A percentile compares a stretch with the other conserved stretches of the same genome.
phyloP scores from a whole-genome alignment of 1,140 invertebrate genomes.

The Ceratosolen fusciceps region DNA sequence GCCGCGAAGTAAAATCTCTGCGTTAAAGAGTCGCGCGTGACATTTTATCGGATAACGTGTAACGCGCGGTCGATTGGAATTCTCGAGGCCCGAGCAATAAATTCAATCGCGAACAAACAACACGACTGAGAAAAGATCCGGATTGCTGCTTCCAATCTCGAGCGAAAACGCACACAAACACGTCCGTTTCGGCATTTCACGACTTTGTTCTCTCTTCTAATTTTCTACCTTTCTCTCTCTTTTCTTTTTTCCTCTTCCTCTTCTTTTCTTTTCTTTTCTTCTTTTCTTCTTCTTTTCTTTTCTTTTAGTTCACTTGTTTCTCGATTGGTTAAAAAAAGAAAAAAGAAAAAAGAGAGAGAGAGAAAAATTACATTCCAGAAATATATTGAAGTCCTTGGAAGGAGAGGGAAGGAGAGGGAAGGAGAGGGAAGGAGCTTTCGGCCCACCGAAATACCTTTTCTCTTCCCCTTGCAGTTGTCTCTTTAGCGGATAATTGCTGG shows the following conservation, averaged over 20 bases:
- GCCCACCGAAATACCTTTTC: too few relatives aligned
- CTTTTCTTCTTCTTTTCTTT: not conserved
- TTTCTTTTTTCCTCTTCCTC: not conserved
- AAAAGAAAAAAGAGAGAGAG: too few relatives aligned
- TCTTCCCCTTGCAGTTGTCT: not conserved
- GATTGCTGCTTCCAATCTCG: slow-evolving; percentile 30
- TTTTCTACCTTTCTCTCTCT: not conserved
- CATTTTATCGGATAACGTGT: slow-evolving; percentile 6
- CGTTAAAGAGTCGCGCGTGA: slow-evolving; percentile 36
- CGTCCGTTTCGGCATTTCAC: slow-evolving; percentile 5
- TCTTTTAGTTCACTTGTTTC: not conserved
- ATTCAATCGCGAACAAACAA: slow-evolving; percentile 49
- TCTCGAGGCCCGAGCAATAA: slow-evolving; percentile 40
- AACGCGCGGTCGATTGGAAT: slow-evolving; percentile 38
- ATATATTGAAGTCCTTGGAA: slow-evolving; percentile 9
- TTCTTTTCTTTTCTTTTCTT: not conserved
- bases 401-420: not conserved
- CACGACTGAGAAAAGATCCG: not conserved
- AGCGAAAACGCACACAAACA: slow-evolving; percentile 3
- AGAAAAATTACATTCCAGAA: slow-evolving; percentile 7
- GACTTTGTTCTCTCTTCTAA: too few relatives aligned
- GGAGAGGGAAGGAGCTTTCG: too few relatives aligned
- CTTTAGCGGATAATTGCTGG: slow-evolving; percentile 18
- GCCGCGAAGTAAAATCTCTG: slow-evolving; percentile 9
- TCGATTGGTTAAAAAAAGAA: not conserved